Evolutionary conservation across 2,797 vertebrate species (phyloP), one percentile per base, ranked within the genome.

Genomic region (Octomys mimax): DNA sequence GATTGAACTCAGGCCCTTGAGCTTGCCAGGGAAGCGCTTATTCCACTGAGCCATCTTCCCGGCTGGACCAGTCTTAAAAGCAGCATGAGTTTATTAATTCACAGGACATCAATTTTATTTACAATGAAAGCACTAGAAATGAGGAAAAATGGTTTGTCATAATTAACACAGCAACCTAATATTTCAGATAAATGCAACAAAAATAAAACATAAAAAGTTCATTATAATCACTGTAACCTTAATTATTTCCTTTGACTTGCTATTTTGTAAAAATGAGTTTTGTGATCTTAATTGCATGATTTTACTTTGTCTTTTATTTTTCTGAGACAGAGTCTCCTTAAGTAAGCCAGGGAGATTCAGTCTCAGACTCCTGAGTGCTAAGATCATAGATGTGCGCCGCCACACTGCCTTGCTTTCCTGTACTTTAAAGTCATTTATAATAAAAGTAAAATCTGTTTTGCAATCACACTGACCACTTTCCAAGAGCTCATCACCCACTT

Each of bases 121-220:
- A 93, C 13, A 84, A 89, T 94, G 66, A 81, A 89, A 92, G 36
- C 19, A 22, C 61, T 73, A 88, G 36, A 95, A 92, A 93, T 12
- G 54, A 89, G 54, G 36, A 80, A 62, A 81, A 87, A 62, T 57
- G 68, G 22, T 87, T 31, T 86, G 8, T 6, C 84, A 79, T 86
- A 36, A 49, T 95, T 89, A 90, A 68, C 36, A 79, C 0, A 83
- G 46, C 21, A 75, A 82, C n/a, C n/a, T 89, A 94, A 68, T 12
- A 24, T 87, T 93, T 88, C 68, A 86, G 33, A 90, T 57, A 96
- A 92, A 79, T 90, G 22, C 11, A 87, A 90, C 39, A 91, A 94
- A 96, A 91, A 91, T 24, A 12, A 91, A 87, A 89, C 62, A 39
- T 39, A 81, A 5, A 84, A 75, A 54, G 39, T 93, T 84, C 82